Evolutionary conservation across 2,888 invertebrate genomes (phyloP), one percentile per base, ranked within the genome.

Genomic region (Cinara cedri): DNA sequence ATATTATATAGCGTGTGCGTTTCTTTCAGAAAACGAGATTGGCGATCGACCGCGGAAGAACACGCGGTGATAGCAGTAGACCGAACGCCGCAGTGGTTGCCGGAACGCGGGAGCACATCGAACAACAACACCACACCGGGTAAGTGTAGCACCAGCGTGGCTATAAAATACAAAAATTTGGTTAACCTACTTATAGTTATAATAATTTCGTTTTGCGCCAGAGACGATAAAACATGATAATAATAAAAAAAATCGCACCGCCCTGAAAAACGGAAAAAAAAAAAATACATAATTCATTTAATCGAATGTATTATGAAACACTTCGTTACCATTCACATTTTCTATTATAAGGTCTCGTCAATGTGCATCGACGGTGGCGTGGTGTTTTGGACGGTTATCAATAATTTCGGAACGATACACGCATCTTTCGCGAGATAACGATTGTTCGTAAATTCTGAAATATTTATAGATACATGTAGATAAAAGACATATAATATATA

Each of bases 1-100:
- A 42, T 42, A 26, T 44, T 60, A 51, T 55, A 46, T 26, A 9
- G n/a, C 55, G 21, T 57, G 44, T 55, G 21, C 46, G 44, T 44
- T 55, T 24, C 3, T 65, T 66, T 66, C 55, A 76, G 75, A 66
- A 66, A 66, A 76, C 75, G n/a, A 44, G 55, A 66, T 55, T 76
- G 66, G 24, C 65, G 13, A 55, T 66, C 66, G 66, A 76, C 55
- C 66, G 44, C 26, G 75, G 55, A 44, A 44, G 55, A 66, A 65
- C 75, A 66, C 10, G 19, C 55, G 66, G 44, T 46, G 26, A 24
- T 34, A 34, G 34, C 34, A 34, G 34, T 19, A 66, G 55, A 44
- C 9, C 66, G 16, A 46, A 34, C 34, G 34, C 34, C 34, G 34
- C 44, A 11, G 66, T 19, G 16, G 21, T 46, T 0, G 24, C 46